phyloP scores from a whole-genome alignment of 2,888 invertebrate species.

The Hypolimnas misippus region DNA sequence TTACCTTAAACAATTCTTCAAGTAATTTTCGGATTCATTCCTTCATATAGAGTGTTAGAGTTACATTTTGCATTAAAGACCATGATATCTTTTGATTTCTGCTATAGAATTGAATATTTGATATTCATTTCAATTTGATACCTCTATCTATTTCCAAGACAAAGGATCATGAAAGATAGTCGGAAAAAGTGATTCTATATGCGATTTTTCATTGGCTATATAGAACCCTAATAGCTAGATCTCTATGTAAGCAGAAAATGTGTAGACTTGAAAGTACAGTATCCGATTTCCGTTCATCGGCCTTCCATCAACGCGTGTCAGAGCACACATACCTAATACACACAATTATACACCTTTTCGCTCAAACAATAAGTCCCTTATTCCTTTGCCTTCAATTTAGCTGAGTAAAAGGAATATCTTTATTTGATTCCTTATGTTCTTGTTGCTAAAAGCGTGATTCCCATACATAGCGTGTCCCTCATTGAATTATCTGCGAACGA shows the following conservation, averaged over 20 bases:
- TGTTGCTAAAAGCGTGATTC: slow-evolving; percentile 2
- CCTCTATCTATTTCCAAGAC: too few species aligned
- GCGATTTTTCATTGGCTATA: too few species aligned
- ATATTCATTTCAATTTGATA: too few species aligned
- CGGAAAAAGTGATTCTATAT: too few species aligned
- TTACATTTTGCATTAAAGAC: too few species aligned
- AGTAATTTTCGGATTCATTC: too few species aligned
- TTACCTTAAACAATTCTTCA: too few species aligned
- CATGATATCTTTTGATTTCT: too few species aligned
- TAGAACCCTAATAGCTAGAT: not conserved
- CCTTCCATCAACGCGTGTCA: slow-evolving; percentile 5
- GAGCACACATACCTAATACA: not conserved
- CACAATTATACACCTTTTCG: not conserved
- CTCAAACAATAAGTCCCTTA: not conserved
- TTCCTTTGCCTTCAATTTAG: not conserved
- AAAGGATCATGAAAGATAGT: too few species aligned
- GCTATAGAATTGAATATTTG: too few species aligned
- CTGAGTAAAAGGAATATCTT: slow-evolving; percentile 10
- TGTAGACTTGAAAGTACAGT: not conserved
- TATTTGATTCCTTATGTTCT: slow-evolving; percentile 15
- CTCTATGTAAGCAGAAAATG: not conserved
- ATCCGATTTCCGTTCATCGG: slow-evolving; percentile 4
- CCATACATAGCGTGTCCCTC: not conserved
- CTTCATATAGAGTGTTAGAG: too few species aligned
- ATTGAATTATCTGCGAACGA: not conserved